Percentiles rank a stretch among this genome's conserved stretches.
These are phyloP conservation scores for Acropternis orthonyx DNA, from an alignment of 2,797 vertebrate genomes.

Conservation along the genomic window DNA sequence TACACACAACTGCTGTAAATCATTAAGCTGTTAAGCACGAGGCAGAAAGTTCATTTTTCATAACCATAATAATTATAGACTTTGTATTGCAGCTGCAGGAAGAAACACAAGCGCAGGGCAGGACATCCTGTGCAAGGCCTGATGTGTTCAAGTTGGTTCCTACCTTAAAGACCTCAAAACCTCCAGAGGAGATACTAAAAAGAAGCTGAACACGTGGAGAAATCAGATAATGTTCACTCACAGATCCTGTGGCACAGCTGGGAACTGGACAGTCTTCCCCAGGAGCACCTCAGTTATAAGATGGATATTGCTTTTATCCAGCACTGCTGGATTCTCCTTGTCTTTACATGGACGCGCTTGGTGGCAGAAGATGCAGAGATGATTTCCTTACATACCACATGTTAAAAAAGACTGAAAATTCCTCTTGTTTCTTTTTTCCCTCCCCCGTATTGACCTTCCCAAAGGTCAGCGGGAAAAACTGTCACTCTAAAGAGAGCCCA, in stretches of 20 bases:
- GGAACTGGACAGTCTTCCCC: background rate
- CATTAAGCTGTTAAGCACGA: background rate
- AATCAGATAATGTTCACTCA: background rate
- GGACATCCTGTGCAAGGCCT: background rate
- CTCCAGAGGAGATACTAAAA: background rate
- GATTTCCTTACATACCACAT: background rate
- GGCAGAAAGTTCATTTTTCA: background rate
- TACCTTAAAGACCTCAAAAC: background rate
- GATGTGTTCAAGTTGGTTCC: background rate
- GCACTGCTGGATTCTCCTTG: background rate
- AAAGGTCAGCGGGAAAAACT: slow-evolving; percentile 15
- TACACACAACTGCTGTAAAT: background rate
- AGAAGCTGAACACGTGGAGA: background rate
- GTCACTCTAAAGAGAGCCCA: background rate
- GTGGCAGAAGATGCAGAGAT: background rate
- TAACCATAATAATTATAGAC: background rate
- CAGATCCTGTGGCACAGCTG: background rate
- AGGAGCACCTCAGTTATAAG: background rate
- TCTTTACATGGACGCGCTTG: background rate
- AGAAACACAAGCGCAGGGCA: background rate
- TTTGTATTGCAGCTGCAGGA: background rate
- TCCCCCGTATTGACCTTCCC: background rate
- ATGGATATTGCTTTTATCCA: background rate
- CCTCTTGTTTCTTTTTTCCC: background rate
- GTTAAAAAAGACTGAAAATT: background rate